Evolutionary conservation across 2,888 invertebrate genomes (phyloP), one percentile per base, ranked within the genome.

Genomic region (Apoderus coryli): DNA sequence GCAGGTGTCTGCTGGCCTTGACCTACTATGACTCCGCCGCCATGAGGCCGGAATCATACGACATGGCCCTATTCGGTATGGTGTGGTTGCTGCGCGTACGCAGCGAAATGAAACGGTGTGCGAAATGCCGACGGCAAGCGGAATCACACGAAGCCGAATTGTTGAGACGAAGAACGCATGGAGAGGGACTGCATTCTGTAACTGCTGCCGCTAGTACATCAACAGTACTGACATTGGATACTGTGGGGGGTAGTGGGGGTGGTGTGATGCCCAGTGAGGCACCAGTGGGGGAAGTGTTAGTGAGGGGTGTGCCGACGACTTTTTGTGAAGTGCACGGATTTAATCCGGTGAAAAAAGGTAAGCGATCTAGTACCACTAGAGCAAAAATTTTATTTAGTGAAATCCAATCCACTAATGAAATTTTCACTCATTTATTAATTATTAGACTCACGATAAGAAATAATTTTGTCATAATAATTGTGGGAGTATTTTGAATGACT

Each of bases 31-130:
- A 12, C 12, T 10, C 29, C 11, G 16, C 13, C 36, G 27, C 47
- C 45, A 52, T 52, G 51, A 46, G 44, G 41, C 39, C 35, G 61
- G 33, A 24, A 29, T 10, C 14, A 6, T 5, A 6, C 63, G 72
- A 69, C 66, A 80, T 80, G 80, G 81, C 81, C 68, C 73, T 80
- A 52, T 80, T 81, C 67, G 80, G 80, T 61, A 76, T 80, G 72
- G 79, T 79, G 63, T 80, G 80, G 80, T 67, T 80, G 59, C 60
- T 80, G 57, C 76, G 79, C 51, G 75, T 80, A 60, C 76, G 79
- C 58, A 74, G 77, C 47, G 78, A 79, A 55, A 72, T 79, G 59
- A 76, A 77, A 56, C 71, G 76, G 42, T 77, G 76, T 61, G 69
- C 75, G 33, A 75, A 74, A 51, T 76, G 76, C 59, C 66, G 68